phyloP scores from a whole-genome alignment of 2,113 vertebrate genomes.

The Holacanthus passer region DNA sequence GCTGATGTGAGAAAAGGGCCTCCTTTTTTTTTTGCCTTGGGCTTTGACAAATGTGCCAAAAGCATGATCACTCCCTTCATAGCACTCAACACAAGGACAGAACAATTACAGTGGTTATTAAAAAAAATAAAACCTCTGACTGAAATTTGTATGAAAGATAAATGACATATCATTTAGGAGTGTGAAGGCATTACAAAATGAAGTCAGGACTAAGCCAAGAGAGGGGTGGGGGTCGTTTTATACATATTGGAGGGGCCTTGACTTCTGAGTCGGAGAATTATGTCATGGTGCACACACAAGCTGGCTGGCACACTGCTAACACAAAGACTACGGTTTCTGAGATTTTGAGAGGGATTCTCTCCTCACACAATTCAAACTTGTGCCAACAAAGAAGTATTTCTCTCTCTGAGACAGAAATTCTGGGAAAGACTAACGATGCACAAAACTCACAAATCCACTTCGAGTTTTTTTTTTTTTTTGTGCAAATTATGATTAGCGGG shows the following conservation, averaged over 20 bases:
- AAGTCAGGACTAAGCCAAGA: conserved; percentile 47
- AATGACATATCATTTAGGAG: conserved; percentile 73
- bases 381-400: conserved; percentile 51
- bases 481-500: conserved; percentile 69
- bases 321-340: conserved; percentile 6
- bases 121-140: conserved; percentile 75
- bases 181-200: conserved; percentile 63
- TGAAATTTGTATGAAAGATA: conserved; percentile 77
- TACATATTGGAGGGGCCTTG: conserved; percentile 31
- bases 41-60: conserved; percentile 93
- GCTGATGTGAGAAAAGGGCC: conserved; percentile 85
- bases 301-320: conserved; percentile 5
- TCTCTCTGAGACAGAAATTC: conserved; percentile 33
- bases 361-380: conserved; percentile 37
- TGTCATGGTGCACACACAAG: conserved; percentile 4
- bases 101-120: conserved; percentile 86
- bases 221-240: conserved; percentile 33
- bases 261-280: conserved; percentile 47
- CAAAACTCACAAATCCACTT: conserved; percentile 64
- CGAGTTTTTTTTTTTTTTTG: conserved; percentile 74
- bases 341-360: conserved; percentile 44
- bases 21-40: conserved; percentile 79
- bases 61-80: conserved; percentile 85
- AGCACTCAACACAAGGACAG: conserved; percentile 82
- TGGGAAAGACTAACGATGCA: conserved; percentile 41